Percentiles rank a stretch among this genome's conserved stretches.
Conservation (phyloP, 2,888 invertebrate genomes). For the Leptinotarsa peninsularis region DNA sequence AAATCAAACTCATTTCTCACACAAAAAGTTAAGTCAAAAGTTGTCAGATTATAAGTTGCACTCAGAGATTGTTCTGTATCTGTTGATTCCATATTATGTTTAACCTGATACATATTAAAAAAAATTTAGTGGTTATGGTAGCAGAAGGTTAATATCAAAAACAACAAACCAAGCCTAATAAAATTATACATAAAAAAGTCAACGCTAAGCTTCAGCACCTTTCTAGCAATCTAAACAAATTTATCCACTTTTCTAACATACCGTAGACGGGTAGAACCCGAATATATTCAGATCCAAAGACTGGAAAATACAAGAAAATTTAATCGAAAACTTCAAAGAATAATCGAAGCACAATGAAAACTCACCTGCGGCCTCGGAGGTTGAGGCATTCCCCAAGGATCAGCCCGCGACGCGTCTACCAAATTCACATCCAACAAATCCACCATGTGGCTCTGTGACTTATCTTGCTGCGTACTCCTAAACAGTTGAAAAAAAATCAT, state of each 20-base stretch:
- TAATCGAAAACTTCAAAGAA: neutral
- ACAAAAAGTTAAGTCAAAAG: no score
- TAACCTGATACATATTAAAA: no score
- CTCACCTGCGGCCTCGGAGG: constrained; percentile 72
- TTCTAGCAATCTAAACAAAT: constrained; percentile 30
- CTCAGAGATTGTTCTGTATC: no score
- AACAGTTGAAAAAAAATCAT: neutral
- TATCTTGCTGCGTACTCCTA: constrained; percentile 19
- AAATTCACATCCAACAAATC: constrained; percentile 87
- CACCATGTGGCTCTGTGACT: constrained; percentile 76
- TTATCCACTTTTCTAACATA: constrained; percentile 46
- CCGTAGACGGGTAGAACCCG: constrained; percentile 50
- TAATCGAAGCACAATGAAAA: constrained; percentile 23
- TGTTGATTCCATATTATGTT: no score
- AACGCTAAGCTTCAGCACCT: neutral
- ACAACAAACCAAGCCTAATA: constrained; percentile 5
- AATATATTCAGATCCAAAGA: constrained; percentile 56
- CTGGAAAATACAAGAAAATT: constrained; percentile 46
- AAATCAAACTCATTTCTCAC: no score
- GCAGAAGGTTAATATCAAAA: neutral
- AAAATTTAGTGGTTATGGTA: no score
- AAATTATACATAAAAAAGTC: neutral
- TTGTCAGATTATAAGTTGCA: no score
- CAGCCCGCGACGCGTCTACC: constrained; percentile 71
- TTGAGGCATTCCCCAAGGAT: constrained; percentile 81